Evolutionary conservation across 2,113 vertebrate species (phyloP), one percentile per base, ranked within the genome.

Genomic region (Calidris pygmaea): DNA sequence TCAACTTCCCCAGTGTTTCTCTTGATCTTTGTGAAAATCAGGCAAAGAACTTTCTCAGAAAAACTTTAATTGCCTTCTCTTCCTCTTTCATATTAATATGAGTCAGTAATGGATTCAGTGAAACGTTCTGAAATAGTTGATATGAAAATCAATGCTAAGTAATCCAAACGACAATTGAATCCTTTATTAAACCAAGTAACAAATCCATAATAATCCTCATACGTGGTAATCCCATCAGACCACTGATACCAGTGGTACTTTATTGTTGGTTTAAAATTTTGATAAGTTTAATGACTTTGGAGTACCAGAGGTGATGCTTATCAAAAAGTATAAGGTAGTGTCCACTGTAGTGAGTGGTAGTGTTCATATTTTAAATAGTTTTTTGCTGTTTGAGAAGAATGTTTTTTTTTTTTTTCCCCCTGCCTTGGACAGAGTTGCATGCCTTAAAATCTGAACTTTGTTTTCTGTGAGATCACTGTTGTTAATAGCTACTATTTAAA

Each of bases 1-100:
- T 62, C 26, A 26, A 50, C 12, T 1, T 1, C 35, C 5, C 6
- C 30, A 22, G 0, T 22, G 4, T 70, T 71, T 47, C 17, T 71
- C 24, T 60, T 65, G 18, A 48, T 63, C 3, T 72, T 63, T 62
- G 19, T 66, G 72, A 84, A 66, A 76, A 73, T 17, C 11, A 43
- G 27, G 45, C 41, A 53, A 86, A 73, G 62, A 75, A 30, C 17
- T 37, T 6, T 59, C 19, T 80, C 27, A 70, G 75, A 43, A 88
- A 83, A 83, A 71, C 2, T 22, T 0, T 72, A 50, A 30, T 58
- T 45, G 20, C 29, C 26, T 74, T 84, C 10, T 74, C 24, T 85
- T 24, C 6, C 5, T 70, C 23, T 75, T 89, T 85, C 18, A 23
- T 79, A 26, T 34, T 65, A 63, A 35, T 70, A 68, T 68, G 45